phyloP scores from a whole-genome alignment of 2,113 vertebrate genomes.

The Psophia crepitans region DNA sequence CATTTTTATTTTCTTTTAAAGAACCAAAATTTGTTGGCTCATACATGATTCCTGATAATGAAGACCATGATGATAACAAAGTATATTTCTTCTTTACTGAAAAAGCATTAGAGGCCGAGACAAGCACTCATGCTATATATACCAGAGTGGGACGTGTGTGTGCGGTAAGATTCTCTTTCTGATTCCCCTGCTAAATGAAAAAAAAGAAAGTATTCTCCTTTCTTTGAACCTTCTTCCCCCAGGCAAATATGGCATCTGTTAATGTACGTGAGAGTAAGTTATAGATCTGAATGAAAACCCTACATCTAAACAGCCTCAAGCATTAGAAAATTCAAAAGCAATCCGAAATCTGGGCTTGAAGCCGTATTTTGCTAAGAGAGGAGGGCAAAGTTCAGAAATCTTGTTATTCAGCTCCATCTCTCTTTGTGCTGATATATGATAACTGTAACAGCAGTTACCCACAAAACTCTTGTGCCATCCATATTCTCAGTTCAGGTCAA shows the following conservation, averaged over 20 bases:
- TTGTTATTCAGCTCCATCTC: background rate
- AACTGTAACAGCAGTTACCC: background rate
- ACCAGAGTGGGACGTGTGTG: constrained; percentile 88
- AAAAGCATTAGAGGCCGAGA: constrained; percentile 83
- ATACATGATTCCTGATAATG: constrained; percentile 91
- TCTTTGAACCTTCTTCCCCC: background rate
- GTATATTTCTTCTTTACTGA: constrained; percentile 98
- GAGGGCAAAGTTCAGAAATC: background rate
- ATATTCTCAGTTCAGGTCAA: background rate
- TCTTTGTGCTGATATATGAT: background rate
- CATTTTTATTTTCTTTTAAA: constrained; percentile 37
- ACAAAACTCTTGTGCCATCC: background rate
- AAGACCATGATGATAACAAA: constrained; percentile 93
- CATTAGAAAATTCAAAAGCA: background rate
- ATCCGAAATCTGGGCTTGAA: background rate
- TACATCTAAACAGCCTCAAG: background rate
- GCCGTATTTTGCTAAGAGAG: background rate
- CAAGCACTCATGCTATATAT: constrained; percentile 81
- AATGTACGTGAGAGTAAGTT: background rate
- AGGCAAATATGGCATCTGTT: background rate
- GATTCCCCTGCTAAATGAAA: background rate
- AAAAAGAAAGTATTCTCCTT: background rate
- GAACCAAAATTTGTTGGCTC: constrained; percentile 94
- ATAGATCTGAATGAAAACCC: background rate
- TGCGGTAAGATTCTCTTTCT: constrained; percentile 75